Evolutionary conservation across 2,113 vertebrate species (phyloP).

Genomic region (Sylvilagus bachmani): DNA sequence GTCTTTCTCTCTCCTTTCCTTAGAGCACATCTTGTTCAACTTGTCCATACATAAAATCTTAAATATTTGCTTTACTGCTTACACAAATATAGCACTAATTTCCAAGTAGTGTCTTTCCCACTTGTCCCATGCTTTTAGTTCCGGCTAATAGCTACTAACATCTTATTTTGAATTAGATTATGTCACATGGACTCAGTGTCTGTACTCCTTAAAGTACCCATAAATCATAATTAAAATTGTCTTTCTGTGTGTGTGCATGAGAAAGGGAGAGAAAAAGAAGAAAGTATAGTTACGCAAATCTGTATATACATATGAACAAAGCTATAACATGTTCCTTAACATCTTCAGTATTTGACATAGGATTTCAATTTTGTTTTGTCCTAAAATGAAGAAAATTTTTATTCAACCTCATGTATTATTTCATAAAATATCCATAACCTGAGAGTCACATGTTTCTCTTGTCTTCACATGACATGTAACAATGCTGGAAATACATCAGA

Average conservation of each 20-base stretch:
- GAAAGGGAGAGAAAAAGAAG: no score
- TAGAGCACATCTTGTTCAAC: background rate
- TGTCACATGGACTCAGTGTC: background rate
- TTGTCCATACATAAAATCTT: background rate
- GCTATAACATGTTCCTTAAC: background rate
- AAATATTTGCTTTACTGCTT: background rate
- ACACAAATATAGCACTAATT: background rate
- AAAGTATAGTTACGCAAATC: background rate
- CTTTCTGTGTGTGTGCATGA: no score
- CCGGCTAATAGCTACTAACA: background rate
- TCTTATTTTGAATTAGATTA: conserved; percentile 9
- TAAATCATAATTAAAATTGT: background rate
- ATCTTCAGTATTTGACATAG: background rate
- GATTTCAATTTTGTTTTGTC: background rate
- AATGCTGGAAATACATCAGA: background rate
- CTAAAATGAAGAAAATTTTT: background rate
- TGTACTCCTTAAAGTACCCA: background rate
- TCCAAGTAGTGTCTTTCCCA: background rate
- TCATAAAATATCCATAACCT: background rate
- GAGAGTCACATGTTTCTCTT: background rate
- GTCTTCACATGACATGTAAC: background rate
- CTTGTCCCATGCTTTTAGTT: background rate
- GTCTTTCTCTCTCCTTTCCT: background rate
- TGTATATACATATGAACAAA: background rate
- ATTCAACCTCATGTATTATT: background rate